phyloP scores from a whole-genome alignment of 2,797 vertebrate genomes.

The Tadarida brasiliensis region DNA sequence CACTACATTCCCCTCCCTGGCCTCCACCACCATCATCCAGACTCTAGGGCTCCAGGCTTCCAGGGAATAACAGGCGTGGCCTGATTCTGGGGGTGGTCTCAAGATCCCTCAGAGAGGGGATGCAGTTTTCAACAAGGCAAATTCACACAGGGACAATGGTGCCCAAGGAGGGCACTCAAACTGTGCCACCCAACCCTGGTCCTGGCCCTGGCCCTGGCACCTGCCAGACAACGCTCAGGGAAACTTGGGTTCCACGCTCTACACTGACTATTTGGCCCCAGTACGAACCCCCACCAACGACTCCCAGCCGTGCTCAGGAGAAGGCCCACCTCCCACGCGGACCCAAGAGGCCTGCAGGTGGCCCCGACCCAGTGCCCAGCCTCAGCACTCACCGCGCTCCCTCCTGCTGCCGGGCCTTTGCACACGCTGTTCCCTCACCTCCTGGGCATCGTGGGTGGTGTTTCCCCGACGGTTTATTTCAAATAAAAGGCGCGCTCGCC shows the following conservation, averaged over 20 bases:
- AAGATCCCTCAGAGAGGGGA: neutral
- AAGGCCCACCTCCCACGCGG: neutral
- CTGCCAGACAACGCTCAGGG: neutral
- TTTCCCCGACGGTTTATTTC: neutral
- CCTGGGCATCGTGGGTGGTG: too few relatives aligned
- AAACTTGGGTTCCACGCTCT: too few relatives aligned
- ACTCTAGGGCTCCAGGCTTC: neutral
- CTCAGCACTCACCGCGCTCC: neutral
- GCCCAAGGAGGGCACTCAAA: neutral
- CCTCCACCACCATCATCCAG: neutral
- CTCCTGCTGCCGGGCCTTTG: neutral
- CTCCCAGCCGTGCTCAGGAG: accelerated
- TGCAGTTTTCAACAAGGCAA: neutral
- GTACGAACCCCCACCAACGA: accelerated
- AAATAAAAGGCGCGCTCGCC: accelerated
- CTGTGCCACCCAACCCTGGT: neutral
- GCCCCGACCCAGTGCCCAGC: neutral
- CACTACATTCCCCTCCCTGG: neutral
- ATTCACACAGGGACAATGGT: neutral
- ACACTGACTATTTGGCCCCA: too few relatives aligned
- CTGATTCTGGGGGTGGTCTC: neutral
- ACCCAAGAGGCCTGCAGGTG: neutral
- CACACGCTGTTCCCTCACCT: too few relatives aligned
- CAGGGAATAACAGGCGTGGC: neutral
- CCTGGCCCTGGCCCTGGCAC: neutral